phyloP scores from a whole-genome alignment of 2,113 vertebrate species.

The Saccopteryx leptura region DNA sequence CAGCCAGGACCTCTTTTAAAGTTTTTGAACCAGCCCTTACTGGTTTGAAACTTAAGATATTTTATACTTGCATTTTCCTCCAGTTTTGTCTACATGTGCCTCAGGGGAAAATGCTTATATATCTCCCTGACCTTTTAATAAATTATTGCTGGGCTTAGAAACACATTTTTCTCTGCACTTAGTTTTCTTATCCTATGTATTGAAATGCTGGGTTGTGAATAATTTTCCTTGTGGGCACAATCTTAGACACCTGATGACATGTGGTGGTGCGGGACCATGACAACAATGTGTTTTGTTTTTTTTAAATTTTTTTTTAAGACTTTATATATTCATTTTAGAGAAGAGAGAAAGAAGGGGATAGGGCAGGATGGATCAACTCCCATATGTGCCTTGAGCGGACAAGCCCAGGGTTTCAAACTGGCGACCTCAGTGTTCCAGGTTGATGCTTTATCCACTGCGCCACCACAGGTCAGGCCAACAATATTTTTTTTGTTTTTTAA shows the following conservation, averaged over 20 bases:
- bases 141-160: neutral
- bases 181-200: neutral
- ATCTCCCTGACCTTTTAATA: conserved; percentile 41
- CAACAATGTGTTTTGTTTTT: neutral
- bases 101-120: conserved; percentile 5
- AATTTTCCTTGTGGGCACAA: neutral
- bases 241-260: neutral
- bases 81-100: neutral
- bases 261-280: neutral
- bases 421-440: too few species aligned
- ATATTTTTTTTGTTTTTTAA: too few species aligned
- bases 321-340: too few species aligned
- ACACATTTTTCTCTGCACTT: conserved; percentile 1
- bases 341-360: too few species aligned
- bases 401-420: too few species aligned
- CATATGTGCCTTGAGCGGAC: too few species aligned
- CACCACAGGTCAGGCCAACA: too few species aligned
- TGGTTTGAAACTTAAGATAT: conserved; percentile 53
- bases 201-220: neutral
- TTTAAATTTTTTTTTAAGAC: too few species aligned
- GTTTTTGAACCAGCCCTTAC: neutral
- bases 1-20: neutral
- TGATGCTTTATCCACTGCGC: too few species aligned
- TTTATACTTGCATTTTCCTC: conserved; percentile 47
- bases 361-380: too few species aligned